Base-by-base conservation (phyloP, 2,797 vertebrate species). In the Myripristis murdjan region DNA sequence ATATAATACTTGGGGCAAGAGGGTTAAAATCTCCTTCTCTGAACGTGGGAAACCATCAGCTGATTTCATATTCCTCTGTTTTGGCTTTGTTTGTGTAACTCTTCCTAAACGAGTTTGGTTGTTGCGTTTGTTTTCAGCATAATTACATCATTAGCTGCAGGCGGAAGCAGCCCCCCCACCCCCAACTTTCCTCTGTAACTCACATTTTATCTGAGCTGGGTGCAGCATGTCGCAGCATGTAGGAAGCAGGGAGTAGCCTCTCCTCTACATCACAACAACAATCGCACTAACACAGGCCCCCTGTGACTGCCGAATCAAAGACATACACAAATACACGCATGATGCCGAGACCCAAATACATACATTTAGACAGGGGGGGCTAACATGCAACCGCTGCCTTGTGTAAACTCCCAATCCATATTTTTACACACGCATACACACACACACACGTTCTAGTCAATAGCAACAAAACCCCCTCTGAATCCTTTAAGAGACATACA, bases 61-160 rank as follows among this genome's bases (percentile, higher is more conserved):
- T 35, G 49, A 75, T 77, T 75, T 78, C n/a, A 49, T 51, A 59
- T 68, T 73, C 33, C 43, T 61, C 63, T 64, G 63, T 84, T 87
- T 75, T 80, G 59, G 86, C 76, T 85, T 83, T 85, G 68, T 84
- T 84, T 77, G 78, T 84, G 65, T 68, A 84, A 80, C 73, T 75
- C 73, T 56, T 73, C 67, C 49, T 78, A 82, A 86, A 89, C 7
- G 57, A 61, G 79, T 71, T 75, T 69, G 48, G 81, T 73, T 78
- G 84, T 92, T 93, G 80, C 89, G 0, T 93, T 92, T 89, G 84
- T 93, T 93, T 92, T 87, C 88, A 87, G 80, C 80, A 91, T 92
- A 93, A 93, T 94, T 94, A 92, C 92, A 94, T 94, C 93, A 93
- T 90, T 88, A 91, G 87, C 90, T 89, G 79, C 66, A 49, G 85